Conservation (phyloP, 2,888 invertebrate genomes). For the Pammene aurita region DNA sequence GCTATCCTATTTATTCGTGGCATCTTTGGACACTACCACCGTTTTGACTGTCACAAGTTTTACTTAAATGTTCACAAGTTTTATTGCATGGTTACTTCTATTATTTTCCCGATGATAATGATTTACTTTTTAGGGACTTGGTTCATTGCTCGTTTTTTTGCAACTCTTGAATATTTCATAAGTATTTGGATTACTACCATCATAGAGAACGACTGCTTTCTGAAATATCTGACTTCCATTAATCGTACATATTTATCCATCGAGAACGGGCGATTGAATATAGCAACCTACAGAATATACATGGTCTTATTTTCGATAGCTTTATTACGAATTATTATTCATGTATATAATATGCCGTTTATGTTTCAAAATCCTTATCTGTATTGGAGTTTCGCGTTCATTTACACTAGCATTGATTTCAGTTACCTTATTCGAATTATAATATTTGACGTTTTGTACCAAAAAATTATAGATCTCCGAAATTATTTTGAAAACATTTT, state of each 20-base stretch:
- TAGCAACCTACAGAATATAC: not conserved
- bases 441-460: constrained; percentile 14
- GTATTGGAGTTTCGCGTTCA: rapidly evolving
- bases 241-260: not conserved
- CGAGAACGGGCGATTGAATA: not conserved
- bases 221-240: not conserved
- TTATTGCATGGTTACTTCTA: not conserved
- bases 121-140: not conserved
- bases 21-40: not conserved
- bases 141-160: not conserved
- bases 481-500: constrained; percentile 2
- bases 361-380: not conserved
- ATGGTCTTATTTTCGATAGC: not conserved
- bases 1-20: not conserved
- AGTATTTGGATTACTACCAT: not conserved
- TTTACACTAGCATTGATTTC: not conserved
- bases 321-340: not conserved
- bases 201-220: not conserved
- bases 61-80: not conserved
- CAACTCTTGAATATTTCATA: not conserved
- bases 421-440: not conserved
- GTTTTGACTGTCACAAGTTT: not conserved
- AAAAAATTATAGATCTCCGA: constrained; percentile 1
- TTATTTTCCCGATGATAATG: no score
- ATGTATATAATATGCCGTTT: no score